Evolutionary conservation across 92 coral and sea anemone genomes (phyloP).

Genomic region (Pocillopora grandis): DNA sequence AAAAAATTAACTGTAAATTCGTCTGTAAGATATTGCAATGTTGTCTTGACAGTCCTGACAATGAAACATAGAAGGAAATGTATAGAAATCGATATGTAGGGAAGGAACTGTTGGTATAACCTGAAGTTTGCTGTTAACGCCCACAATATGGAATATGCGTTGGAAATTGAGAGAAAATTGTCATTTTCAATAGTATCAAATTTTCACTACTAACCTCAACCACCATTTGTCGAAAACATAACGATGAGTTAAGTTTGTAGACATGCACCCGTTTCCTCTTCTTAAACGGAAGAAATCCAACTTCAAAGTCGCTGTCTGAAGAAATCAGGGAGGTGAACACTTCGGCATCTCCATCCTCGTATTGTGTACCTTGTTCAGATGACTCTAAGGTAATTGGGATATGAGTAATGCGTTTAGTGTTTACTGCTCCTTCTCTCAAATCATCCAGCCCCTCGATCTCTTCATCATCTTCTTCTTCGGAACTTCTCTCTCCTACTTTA

Average conservation of each 20-base stretch:
- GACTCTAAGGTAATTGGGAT: background rate
- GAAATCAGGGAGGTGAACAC: background rate
- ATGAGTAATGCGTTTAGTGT: too few species aligned
- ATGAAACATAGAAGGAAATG: background rate
- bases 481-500: too few species aligned
- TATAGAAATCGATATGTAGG: background rate
- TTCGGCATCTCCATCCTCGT: background rate
- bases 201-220: background rate
- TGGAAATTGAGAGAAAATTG: background rate
- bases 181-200: too few species aligned
- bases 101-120: background rate
- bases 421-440: too few species aligned
- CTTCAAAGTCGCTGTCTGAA: background rate
- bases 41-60: background rate
- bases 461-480: too few species aligned
- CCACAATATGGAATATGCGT: too few species aligned
- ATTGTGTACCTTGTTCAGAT: background rate
- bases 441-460: too few species aligned
- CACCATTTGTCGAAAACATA: background rate
- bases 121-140: background rate
- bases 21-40: too few species aligned
- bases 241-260: background rate
- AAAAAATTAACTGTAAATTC: too few species aligned
- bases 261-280: background rate
- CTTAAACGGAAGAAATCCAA: background rate